Base-by-base conservation (phyloP, 2,888 invertebrate species). In the Idaea biselata region DNA sequence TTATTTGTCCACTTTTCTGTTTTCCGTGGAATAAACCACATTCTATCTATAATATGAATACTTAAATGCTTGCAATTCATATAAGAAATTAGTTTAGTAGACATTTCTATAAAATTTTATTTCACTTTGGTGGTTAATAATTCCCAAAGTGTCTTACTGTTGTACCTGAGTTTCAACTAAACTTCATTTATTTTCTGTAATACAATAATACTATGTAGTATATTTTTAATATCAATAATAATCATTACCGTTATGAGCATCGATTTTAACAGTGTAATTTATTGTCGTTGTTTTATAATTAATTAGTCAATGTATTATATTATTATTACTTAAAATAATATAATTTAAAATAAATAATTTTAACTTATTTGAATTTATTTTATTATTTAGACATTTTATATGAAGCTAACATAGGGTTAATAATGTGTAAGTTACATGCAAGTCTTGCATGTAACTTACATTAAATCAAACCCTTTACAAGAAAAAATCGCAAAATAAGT, bases 321-420 rank as follows among this genome's bases (percentile, higher is more conserved):
- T 69, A 83, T 80, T 86, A 86, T 80, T 86, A 86, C 81, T 81
- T 67, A 66, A 25, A 25, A 64, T 67, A 67, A 62, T 83, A 86
- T 80, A 79, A 84, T 84, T 85, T 85, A 76, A 84, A 86, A 84
- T 85, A 85, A 88, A 86, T 82, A 83, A 83, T 82, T 84, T 82
- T 82, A 83, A 81, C 76, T 44, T 78, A 78, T 76, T 73, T 60
- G 63, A 53, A 32, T 61, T 66, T 61, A 63, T 68, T 66, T 66
- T 66, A 68, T 18, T 65, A 57, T 14, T 55, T 11, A 61, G 55
- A 25, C 25, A 5, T 1, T 25, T 25, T 25, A 3, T 25, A 25
- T 25, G 3, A 25, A 25, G 25, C 5, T 25, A 5, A 25, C 25
- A 25, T 25, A 25, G 25, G 25, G 25, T 3, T 25, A 25, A 25